Evolutionary conservation across 2,888 invertebrate species (phyloP).

Genomic region (Embidobia sp.): DNA sequence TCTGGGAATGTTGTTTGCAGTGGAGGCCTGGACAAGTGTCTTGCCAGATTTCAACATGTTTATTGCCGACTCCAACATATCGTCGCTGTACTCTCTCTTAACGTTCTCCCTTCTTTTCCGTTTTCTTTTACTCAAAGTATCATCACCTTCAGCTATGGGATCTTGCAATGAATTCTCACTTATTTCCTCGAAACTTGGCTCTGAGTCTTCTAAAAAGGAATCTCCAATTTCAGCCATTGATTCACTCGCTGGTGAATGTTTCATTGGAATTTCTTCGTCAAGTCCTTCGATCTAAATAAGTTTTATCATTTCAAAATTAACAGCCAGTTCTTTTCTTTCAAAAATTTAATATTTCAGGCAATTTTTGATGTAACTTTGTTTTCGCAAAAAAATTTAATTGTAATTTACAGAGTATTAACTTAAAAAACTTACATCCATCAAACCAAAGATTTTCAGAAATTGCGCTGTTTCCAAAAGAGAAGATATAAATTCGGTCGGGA

Average conservation of each 20-base stretch:
- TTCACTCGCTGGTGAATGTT: constrained; percentile 63
- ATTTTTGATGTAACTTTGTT: too few relatives aligned
- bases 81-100: constrained; percentile 78
- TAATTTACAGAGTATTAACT: too few relatives aligned
- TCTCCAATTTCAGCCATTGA: constrained; percentile 66
- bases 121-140: constrained; percentile 64
- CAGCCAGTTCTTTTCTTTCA: too few relatives aligned
- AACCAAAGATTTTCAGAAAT: constrained; percentile 78
- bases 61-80: constrained; percentile 79
- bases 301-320: too few relatives aligned
- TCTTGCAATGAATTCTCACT: constrained; percentile 32
- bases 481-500: constrained; percentile 77
- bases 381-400: too few relatives aligned
- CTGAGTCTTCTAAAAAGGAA: constrained; percentile 56
- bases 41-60: constrained; percentile 78
- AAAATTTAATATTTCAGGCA: too few relatives aligned
- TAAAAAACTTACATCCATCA: constrained; percentile 76
- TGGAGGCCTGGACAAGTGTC: constrained; percentile 79
- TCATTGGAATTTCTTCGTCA: constrained; percentile 68
- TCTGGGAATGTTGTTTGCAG: constrained; percentile 79
- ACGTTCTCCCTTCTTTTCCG: constrained; percentile 72
- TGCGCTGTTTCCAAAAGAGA: constrained; percentile 79
- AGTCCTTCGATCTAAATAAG: constrained; percentile 74
- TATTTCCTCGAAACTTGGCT: constrained; percentile 52
- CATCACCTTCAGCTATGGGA: constrained; percentile 27